A percentile compares a stretch with the other conserved stretches of the same genome.
Conservation (phyloP, 1,140 invertebrate species). For the Catajapyx aquilonaris region DNA sequence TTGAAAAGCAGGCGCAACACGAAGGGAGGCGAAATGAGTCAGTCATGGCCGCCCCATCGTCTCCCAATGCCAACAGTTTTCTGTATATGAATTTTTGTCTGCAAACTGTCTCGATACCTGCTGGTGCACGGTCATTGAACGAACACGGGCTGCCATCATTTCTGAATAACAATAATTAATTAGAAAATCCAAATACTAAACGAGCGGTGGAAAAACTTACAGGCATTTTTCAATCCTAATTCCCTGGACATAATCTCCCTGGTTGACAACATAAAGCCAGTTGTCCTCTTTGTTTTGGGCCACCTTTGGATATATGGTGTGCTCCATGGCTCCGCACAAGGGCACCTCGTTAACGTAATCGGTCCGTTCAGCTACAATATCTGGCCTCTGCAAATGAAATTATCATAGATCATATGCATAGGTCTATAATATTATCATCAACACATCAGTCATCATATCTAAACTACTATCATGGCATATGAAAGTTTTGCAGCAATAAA, state of each 20-base stretch:
- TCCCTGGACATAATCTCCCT: conserved; percentile 27
- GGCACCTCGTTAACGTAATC: not conserved
- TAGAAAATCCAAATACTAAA: not conserved
- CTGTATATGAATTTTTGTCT: conserved; percentile 38
- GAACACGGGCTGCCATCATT: conserved; percentile 15
- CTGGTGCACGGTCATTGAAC: conserved; percentile 20
- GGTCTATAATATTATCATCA: no score
- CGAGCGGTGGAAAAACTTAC: conserved; percentile 19
- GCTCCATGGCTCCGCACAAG: conserved; percentile 11
- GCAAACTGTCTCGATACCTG: conserved; percentile 28
- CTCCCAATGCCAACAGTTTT: conserved; percentile 25
- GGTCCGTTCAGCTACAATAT: no score
- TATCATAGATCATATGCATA: no score
- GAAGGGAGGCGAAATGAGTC: conserved; percentile 20
- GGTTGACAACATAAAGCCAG: conserved; percentile 33
- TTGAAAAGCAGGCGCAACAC: conserved; percentile 16
- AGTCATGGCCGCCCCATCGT: conserved; percentile 23
- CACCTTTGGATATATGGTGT: conserved; percentile 22
- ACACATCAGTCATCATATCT: no score
- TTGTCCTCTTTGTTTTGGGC: conserved; percentile 24
- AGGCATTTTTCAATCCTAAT: conserved; percentile 29
- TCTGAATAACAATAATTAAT: conserved; percentile 15
- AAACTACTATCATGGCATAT: no score
- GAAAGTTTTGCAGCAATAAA: no score
- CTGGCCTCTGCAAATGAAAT: no score